Evolutionary conservation across 2,888 invertebrate genomes (phyloP).

Genomic region (Macrosiphum euphorbiae): DNA sequence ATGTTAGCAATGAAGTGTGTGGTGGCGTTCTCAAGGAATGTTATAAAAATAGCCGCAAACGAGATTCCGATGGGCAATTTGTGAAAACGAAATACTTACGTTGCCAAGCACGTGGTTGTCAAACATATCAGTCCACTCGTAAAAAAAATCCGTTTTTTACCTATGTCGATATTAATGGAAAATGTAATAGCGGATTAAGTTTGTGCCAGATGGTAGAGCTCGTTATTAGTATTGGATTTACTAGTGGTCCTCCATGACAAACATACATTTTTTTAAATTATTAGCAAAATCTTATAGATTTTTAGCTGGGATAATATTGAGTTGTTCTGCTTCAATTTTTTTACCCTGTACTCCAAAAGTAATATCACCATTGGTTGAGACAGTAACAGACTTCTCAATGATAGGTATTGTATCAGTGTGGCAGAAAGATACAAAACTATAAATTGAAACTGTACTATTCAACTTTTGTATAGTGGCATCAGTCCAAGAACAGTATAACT

Average conservation of each 20-base stretch:
- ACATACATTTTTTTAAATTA: not conserved
- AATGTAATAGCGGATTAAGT: too few species aligned
- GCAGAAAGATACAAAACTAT: not conserved
- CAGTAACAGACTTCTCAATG: slow-evolving; percentile 15
- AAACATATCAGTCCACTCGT: too few species aligned
- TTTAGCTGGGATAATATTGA: not conserved
- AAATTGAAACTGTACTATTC: not conserved
- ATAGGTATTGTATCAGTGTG: not conserved
- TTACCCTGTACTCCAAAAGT: slow-evolving; percentile 13
- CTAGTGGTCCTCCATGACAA: slow-evolving; percentile 1
- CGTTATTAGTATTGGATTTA: too few species aligned
- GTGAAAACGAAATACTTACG: too few species aligned
- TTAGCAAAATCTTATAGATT: not conserved
- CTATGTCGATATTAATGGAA: too few species aligned
- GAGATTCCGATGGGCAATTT: too few species aligned
- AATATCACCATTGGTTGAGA: slow-evolving; percentile 1
- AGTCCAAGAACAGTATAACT: not conserved
- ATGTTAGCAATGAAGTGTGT: too few species aligned
- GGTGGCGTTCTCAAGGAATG: too few species aligned
- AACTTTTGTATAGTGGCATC: not conserved
- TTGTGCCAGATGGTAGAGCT: too few species aligned
- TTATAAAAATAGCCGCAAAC: too few species aligned
- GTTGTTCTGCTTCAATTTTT: slow-evolving; percentile 19
- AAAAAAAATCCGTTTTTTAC: too few species aligned
- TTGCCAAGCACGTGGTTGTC: too few species aligned